Evolutionary conservation across 2,888 invertebrate species (phyloP).

Genomic region (Troglohyphantes excavatus): DNA sequence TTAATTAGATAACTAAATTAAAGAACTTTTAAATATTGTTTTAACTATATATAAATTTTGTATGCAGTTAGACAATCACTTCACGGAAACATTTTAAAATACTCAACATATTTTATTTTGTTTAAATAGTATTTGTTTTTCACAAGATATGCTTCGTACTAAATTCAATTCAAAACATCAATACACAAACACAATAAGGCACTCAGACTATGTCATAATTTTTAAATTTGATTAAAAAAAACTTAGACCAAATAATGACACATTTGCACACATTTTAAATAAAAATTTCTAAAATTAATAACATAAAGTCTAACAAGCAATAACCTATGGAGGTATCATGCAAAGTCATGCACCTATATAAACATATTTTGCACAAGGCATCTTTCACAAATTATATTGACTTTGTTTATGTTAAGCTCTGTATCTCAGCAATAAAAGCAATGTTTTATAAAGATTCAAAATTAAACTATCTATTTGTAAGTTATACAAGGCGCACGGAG

Average conservation of each 20-base stretch:
- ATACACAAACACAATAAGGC: constrained; percentile 18
- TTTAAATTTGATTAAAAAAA: background rate
- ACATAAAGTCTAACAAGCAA: constrained; percentile 27
- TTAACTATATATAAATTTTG: too few relatives aligned
- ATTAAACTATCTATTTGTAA: too few relatives aligned
- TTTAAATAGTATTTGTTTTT: constrained; percentile 22
- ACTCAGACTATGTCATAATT: background rate
- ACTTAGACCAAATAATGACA: constrained; percentile 2
- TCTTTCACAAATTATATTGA: background rate
- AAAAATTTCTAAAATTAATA: constrained; percentile 38
- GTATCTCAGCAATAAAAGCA: background rate
- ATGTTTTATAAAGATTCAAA: too few relatives aligned
- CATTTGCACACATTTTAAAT: constrained; percentile 6
- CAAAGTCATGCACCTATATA: constrained; percentile 39
- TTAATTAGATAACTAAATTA: too few relatives aligned
- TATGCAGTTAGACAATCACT: background rate
- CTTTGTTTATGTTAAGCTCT: too few relatives aligned
- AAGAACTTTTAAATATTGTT: too few relatives aligned
- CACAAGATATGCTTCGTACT: background rate
- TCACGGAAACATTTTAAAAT: background rate
- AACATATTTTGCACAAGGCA: background rate
- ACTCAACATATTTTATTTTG: constrained; percentile 36
- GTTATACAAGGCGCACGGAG: too few relatives aligned
- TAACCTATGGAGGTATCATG: constrained; percentile 20
- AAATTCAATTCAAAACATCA: background rate